Percentiles rank a stretch among this genome's conserved stretches.
These are phyloP conservation scores for Brachypteracias leptosomus DNA, from an alignment of 2,113 vertebrate species.

Conservation along the genomic window DNA sequence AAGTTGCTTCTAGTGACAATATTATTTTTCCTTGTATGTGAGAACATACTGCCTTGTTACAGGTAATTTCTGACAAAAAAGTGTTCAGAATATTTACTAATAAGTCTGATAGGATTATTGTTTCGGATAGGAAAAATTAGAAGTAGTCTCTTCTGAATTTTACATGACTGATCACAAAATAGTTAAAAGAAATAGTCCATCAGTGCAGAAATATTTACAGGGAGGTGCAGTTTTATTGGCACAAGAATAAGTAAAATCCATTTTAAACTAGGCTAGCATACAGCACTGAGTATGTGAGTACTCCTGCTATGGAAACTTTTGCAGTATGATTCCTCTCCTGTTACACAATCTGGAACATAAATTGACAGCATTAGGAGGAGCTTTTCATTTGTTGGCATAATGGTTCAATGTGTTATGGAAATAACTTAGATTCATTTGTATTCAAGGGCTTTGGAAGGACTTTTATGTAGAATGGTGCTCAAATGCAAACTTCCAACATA, in stretches of 20 bases:
- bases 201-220: neutral
- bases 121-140: slow-evolving; percentile 33
- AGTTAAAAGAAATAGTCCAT: neutral
- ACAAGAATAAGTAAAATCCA: neutral
- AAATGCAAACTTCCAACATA: slow-evolving; percentile 41
- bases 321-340: neutral
- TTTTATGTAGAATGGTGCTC: slow-evolving; percentile 24
- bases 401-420: neutral
- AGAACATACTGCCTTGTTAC: slow-evolving; percentile 19
- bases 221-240: neutral
- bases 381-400: slow-evolving; percentile 36
- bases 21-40: slow-evolving; percentile 11
- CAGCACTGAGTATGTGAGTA: neutral
- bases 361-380: slow-evolving; percentile 34
- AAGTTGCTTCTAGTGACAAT: neutral
- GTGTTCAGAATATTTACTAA: slow-evolving; percentile 1
- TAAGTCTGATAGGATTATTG: slow-evolving; percentile 2
- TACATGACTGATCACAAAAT: neutral
- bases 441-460: slow-evolving; percentile 56
- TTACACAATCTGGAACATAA: slow-evolving; percentile 30
- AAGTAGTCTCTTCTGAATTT: slow-evolving; percentile 21
- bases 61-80: slow-evolving; percentile 19
- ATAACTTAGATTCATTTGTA: slow-evolving; percentile 45
- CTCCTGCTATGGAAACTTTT: slow-evolving; percentile 8
- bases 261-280: neutral